Evolutionary conservation across 2,888 invertebrate genomes (phyloP), one percentile per base, ranked within the genome.

Genomic region (Drosophila helvetica): DNA sequence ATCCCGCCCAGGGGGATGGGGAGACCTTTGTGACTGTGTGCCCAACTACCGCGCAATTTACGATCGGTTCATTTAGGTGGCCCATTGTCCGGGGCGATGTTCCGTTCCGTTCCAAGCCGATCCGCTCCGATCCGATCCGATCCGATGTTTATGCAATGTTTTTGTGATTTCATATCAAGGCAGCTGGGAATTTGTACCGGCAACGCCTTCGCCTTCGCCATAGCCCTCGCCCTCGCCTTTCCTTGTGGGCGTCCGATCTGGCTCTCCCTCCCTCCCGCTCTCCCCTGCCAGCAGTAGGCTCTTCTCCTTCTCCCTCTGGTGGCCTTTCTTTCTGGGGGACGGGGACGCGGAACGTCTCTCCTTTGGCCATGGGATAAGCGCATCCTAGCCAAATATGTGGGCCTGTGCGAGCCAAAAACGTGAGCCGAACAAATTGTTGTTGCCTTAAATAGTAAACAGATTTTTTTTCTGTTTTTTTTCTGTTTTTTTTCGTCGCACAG

Each of bases 1-100:
- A n/a, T n/a, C n/a, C 30, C 15, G 2, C 38, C 38, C 12, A 6
- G 1, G 38, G 33, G 33, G 30, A 3, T 10, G 47, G 59, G 63
- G 56, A 51, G 65, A 66, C 51, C 60, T 68, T 68, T 80, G 47
- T 70, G 65, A 66, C 54, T 47, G 58, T 70, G 64, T 65, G 56
- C 55, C 66, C 77, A 79, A 85, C 86, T 85, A 77, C 75, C 70
- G 59, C 76, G 43, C 57, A 80, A 88, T 88, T 84, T 88, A 88
- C 83, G 88, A 84, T 76, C 88, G 59, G 73, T 80, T 78, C 83
- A 80, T 80, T 86, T 82, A 80, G 83, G 80, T 74, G 78, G 83
- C 78, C 87, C 81, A 88, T 85, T 87, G 82, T 83, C 78, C 79
- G 22, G 22, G 22, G 22, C 22, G 73, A 53, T 47, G 67, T 30